Evolutionary conservation across 1,140 invertebrate species (phyloP), one percentile per base, ranked within the genome.

Genomic region (Zaprionus ornatus): DNA sequence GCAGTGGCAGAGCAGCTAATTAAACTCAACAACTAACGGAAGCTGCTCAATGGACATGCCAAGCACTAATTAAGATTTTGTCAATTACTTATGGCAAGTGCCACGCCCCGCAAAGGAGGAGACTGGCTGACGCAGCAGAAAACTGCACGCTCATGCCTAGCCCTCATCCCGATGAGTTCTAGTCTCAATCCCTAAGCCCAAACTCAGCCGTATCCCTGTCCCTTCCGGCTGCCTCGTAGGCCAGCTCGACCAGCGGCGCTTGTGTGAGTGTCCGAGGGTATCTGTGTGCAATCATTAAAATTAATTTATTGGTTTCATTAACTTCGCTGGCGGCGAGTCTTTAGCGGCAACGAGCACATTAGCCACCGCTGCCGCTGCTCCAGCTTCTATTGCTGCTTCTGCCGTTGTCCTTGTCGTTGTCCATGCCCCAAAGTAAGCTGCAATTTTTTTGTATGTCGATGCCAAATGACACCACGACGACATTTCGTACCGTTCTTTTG

Each of bases 251-350:
- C 9, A 40, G 55, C 61, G 15, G 42, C 61, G 15, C 37, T n/a
- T 50, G 61, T 69, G n/a, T 71, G 17, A 27, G 27, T 61, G 55
- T 70, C 25, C 57, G 73, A 79, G 56, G 45, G 45, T 75, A 61
- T 69, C 45, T 78, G 73, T 87, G 78, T 87, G 84, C 84, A 87
- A 88, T 88, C 87, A 90, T 90, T 90, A 90, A 91, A 90, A 90
- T 91, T 91, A 91, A 91, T 91, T 91, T 91, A 91, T 91, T 91
- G 88, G 87, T 87, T 91, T 83, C 87, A 91, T 91, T 91, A 91
- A 91, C 87, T 91, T 90, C 77, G 68, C 77, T 73, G 85, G 60
- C 72, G 85, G 64, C 69, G 69, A 81, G 85, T 85, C 81, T 81
- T 84, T 84, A 88, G 77, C 74, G 66, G 74, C 78, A 69, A 56